A percentile compares a stretch with the other conserved stretches of the same genome.
phyloP scores from a whole-genome alignment of 1,140 invertebrate genomes.

The Bombus difficillimus region DNA sequence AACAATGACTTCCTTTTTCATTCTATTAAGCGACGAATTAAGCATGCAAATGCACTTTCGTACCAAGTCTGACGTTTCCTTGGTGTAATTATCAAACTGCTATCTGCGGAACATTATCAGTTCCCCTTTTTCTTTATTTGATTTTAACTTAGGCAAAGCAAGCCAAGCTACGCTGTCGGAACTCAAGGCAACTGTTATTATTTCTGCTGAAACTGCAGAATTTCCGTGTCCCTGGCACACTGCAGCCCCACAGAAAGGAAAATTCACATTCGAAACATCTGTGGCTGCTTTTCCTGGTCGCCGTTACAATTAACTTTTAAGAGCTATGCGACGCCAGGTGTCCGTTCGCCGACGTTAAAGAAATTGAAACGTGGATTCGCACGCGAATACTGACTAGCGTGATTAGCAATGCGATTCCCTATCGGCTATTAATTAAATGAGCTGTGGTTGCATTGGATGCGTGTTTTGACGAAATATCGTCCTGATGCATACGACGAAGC shows the following conservation, averaged over 20 bases:
- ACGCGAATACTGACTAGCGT: not conserved
- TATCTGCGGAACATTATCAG: slow-evolving; percentile 6
- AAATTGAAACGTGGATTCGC: not conserved
- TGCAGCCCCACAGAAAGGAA: slow-evolving; percentile 30
- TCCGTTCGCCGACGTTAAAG: not conserved
- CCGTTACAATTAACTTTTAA: slow-evolving; percentile 65
- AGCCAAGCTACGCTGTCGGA: slow-evolving; percentile 4
- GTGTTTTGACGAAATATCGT: too few relatives aligned
- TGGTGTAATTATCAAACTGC: slow-evolving; percentile 18
- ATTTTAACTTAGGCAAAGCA: slow-evolving; percentile 13
- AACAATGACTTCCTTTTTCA: not conserved
- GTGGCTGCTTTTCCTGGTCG: slow-evolving; percentile 50
- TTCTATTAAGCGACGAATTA: slow-evolving; percentile 11
- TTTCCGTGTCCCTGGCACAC: slow-evolving; percentile 24
- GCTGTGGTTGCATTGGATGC: too few relatives aligned
- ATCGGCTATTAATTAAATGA: too few relatives aligned
- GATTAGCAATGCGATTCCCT: not conserved
- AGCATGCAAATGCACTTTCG: slow-evolving; percentile 13
- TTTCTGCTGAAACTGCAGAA: slow-evolving; percentile 59
- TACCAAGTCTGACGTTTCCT: not conserved
- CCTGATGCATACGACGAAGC: too few relatives aligned
- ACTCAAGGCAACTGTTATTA: slow-evolving; percentile 59
- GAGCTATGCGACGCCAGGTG: slow-evolving; percentile 27
- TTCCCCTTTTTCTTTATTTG: slow-evolving; percentile 32
- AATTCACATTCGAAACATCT: slow-evolving; percentile 64